Conservation (phyloP, 2,888 invertebrate species). For the Acanthococcus lagerstroemiae region DNA sequence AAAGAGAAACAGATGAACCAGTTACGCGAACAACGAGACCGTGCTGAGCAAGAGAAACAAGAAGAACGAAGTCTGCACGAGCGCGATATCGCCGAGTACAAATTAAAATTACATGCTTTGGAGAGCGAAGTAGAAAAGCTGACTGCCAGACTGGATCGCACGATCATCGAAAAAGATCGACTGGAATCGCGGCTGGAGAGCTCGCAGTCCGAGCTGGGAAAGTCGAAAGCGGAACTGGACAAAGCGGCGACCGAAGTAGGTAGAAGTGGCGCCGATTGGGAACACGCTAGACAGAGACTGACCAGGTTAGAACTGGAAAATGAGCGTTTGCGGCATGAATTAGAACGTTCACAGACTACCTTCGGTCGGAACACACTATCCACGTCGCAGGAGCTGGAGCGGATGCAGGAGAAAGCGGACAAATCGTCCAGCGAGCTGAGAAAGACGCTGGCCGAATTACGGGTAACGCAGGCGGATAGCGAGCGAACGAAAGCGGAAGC, state of each 20-base stretch:
- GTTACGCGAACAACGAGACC: conserved; percentile 83
- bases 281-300: conserved; percentile 69
- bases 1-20: conserved; percentile 96
- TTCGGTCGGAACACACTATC: conserved; percentile 72
- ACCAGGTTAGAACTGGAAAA: conserved; percentile 81
- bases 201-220: conserved; percentile 85
- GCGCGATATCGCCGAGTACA: conserved; percentile 86
- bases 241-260: conserved; percentile 84
- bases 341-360: conserved; percentile 72
- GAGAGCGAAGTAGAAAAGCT: conserved; percentile 87
- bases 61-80: conserved; percentile 78
- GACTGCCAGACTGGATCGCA: conserved; percentile 74
- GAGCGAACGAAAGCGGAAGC: conserved; percentile 77
- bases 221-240: conserved; percentile 86
- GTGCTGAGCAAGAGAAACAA: conserved; percentile 89
- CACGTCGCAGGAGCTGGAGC: conserved; percentile 71
- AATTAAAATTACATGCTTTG: conserved; percentile 81
- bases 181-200: conserved; percentile 83
- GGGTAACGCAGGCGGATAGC: conserved; percentile 84
- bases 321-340: conserved; percentile 73
- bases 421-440: conserved; percentile 74
- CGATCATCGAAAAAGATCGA: conserved; percentile 80
- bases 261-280: conserved; percentile 80
- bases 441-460: conserved; percentile 76
- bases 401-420: conserved; percentile 74